phyloP scores from a whole-genome alignment of 1,140 invertebrate species.

The Magallana gigas region DNA sequence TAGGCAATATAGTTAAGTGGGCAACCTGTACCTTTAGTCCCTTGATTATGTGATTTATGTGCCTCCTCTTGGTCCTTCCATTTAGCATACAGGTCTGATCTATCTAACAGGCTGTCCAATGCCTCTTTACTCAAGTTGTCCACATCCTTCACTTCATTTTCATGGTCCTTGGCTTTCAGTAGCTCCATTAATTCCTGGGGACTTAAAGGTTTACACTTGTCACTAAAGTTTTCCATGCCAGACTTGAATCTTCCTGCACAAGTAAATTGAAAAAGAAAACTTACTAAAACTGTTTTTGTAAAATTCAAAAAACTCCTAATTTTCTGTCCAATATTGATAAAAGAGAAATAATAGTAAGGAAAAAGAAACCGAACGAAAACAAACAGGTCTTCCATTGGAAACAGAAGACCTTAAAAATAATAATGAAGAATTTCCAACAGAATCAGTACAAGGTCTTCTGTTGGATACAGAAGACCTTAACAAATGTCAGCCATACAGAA shows the following conservation, averaged over 20 bases:
- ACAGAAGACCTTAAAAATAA: too few relatives aligned
- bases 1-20: too few relatives aligned
- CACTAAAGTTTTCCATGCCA: conserved; percentile 69
- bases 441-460: too few relatives aligned
- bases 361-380: too few relatives aligned
- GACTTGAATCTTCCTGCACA: conserved; percentile 78
- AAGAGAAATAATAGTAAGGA: too few relatives aligned
- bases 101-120: not conserved
- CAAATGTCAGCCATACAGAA: too few relatives aligned
- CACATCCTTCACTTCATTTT: conserved; percentile 7
- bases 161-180: conserved; percentile 39
- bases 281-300: not conserved
- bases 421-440: too few relatives aligned
- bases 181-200: conserved; percentile 79
- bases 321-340: not conserved
- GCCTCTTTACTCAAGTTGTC: conserved; percentile 7
- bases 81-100: conserved; percentile 14
- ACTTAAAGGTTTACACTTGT: conserved; percentile 65
- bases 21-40: not conserved
- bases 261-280: not conserved
- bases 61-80: conserved; percentile 60
- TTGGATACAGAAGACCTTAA: too few relatives aligned
- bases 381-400: too few relatives aligned
- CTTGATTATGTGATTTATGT: conserved; percentile 51
- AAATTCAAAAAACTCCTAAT: not conserved